A percentile compares a stretch with the other conserved stretches of the same genome.
Conservation (phyloP, 2,888 invertebrate species). For the Lobophora halterata region DNA sequence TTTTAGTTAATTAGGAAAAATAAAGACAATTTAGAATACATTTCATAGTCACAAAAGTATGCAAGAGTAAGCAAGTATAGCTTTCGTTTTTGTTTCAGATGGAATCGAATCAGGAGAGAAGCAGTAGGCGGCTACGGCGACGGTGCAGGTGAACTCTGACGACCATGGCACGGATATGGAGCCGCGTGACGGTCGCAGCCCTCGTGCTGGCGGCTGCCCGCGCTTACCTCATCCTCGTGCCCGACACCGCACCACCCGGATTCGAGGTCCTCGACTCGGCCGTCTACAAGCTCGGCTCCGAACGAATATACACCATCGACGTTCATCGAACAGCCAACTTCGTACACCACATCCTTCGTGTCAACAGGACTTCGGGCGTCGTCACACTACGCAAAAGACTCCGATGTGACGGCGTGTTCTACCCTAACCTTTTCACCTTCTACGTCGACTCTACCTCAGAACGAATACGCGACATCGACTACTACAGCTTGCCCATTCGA, state of each 20-base stretch:
- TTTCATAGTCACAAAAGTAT: too few species aligned
- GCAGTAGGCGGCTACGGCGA: constrained; percentile 59
- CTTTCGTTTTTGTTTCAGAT: constrained; percentile 53
- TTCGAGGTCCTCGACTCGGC: constrained; percentile 89
- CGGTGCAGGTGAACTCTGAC: constrained; percentile 63
- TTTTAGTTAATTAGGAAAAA: too few species aligned
- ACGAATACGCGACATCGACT: constrained; percentile 88
- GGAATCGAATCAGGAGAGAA: constrained; percentile 48
- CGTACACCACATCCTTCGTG: constrained; percentile 88
- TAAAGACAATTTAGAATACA: too few species aligned
- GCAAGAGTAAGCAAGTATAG: too few species aligned
- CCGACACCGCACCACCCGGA: constrained; percentile 82
- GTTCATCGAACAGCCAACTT: constrained; percentile 90
- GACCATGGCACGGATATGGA: constrained; percentile 53
- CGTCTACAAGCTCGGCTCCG: constrained; percentile 89
- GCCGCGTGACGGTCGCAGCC: constrained; percentile 51
- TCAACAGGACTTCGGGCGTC: constrained; percentile 87
- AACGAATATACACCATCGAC: constrained; percentile 89
- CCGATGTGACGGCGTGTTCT: constrained; percentile 89
- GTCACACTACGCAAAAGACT: constrained; percentile 87
- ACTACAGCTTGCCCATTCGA: constrained; percentile 89
- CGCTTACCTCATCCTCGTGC: constrained; percentile 81
- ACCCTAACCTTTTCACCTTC: constrained; percentile 92
- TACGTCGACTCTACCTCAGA: constrained; percentile 93
- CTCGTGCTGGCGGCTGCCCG: constrained; percentile 53